A percentile compares a stretch with the other conserved stretches of the same genome.
Conservation (phyloP, 2,888 invertebrate genomes). For the Psylliodes chrysocephalus region DNA sequence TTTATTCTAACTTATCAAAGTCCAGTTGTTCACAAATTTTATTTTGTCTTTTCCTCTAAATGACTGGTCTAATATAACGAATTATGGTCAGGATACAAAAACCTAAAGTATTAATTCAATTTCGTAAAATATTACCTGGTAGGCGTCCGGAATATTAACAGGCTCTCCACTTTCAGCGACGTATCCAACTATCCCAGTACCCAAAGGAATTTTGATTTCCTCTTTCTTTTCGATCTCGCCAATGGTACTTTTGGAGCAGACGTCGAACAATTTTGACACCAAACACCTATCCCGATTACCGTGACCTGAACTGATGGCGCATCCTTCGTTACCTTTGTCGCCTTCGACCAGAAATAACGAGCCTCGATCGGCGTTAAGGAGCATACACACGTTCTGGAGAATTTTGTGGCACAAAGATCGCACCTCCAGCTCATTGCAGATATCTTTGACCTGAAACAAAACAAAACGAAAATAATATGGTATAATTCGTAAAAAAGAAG, state of each 20-base stretch:
- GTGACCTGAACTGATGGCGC: conserved; percentile 56
- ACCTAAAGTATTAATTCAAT: too few species aligned
- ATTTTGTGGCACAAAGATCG: conserved; percentile 95
- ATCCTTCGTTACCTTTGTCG: conserved; percentile 63
- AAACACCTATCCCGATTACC: conserved; percentile 72
- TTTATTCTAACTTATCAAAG: too few species aligned
- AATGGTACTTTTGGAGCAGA: conserved; percentile 90
- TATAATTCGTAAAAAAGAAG: too few species aligned
- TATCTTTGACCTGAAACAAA: conserved; percentile 84
- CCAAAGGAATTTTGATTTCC: conserved; percentile 94
- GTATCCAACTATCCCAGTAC: conserved; percentile 93
- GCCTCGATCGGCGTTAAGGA: conserved; percentile 91
- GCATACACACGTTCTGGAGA: conserved; percentile 91
- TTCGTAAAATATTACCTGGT: conserved; percentile 73
- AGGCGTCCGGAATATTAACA: conserved; percentile 95
- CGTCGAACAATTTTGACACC: conserved; percentile 95
- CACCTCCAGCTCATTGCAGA: conserved; percentile 95
- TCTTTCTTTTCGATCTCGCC: conserved; percentile 93
- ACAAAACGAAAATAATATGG: too few species aligned
- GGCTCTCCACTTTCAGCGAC: conserved; percentile 93
- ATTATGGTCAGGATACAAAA: too few species aligned
- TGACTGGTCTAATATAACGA: too few species aligned
- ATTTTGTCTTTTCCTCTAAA: too few species aligned
- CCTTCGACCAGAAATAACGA: conserved; percentile 92
- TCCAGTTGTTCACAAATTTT: too few species aligned